Conservation (phyloP, 1,140 invertebrate genomes). For the silkworm (Bombyx mori) region ASM3026992v2 NC_085118.1:10757001-10757500, state of each 20-base stretch:
- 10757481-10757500: slow-evolving; percentile 10
- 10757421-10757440: slow-evolving; percentile 11
- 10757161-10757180: no score
- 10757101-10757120: slow-evolving; percentile 10
- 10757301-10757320: slow-evolving; percentile 6
- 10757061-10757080: slow-evolving; percentile 6
- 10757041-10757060: slow-evolving; percentile 1
- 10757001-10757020: slow-evolving; percentile 51
- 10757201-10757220: slow-evolving; percentile 3
- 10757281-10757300: slow-evolving; percentile 10
- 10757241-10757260: slow-evolving; percentile 11
- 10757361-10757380: slow-evolving; percentile 5
- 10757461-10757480: slow-evolving; percentile 14
- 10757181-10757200: no score
- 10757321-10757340: not conserved
- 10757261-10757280: slow-evolving; percentile 7
- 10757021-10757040: slow-evolving; percentile 30
- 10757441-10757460: slow-evolving; percentile 12
- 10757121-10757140: no score
- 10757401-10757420: slow-evolving; percentile 7
- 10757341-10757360: slow-evolving; percentile 3
- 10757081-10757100: slow-evolving; percentile 3
- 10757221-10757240: slow-evolving; percentile 6
- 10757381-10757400: slow-evolving; percentile 5
- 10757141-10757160: no score